Percentiles rank a stretch among this genome's conserved stretches.
These are phyloP conservation scores for Laticauda laticaudata DNA, from an alignment of 2,113 vertebrate genomes.

Conservation along the genomic window DNA sequence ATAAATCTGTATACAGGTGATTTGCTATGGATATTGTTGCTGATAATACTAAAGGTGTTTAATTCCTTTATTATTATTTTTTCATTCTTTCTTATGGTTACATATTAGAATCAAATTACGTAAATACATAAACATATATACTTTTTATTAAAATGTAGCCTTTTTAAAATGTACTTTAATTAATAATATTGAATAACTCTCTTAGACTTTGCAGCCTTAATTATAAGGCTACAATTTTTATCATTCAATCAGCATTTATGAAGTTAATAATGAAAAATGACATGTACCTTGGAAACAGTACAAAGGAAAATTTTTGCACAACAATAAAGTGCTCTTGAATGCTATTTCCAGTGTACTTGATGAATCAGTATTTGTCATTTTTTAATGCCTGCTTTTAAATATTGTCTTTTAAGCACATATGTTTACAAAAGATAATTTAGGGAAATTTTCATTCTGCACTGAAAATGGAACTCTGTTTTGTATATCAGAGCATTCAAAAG, in stretches of 20 bases:
- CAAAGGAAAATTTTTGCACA: not conserved
- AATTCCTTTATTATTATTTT: not conserved
- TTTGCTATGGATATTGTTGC: not conserved
- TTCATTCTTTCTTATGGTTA: not conserved
- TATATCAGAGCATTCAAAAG: constrained; percentile 6
- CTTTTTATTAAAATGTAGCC: not conserved
- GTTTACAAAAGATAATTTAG: constrained; percentile 26
- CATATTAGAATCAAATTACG: not conserved
- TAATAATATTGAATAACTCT: not conserved
- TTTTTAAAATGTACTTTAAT: not conserved
- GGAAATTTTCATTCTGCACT: constrained; percentile 14
- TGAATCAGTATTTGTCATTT: constrained; percentile 25
- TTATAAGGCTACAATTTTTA: not conserved
- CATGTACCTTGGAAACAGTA: not conserved
- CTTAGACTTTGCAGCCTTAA: not conserved
- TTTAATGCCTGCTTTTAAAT: constrained; percentile 4
- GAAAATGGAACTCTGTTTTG: constrained; percentile 30
- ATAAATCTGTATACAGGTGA: not conserved
- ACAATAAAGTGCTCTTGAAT: constrained; percentile 31
- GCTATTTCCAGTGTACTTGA: constrained; percentile 33
- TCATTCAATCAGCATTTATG: constrained; percentile 12
- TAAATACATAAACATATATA: not conserved
- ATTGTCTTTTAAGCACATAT: constrained; percentile 26
- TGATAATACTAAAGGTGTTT: not conserved
- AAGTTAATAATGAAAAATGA: constrained; percentile 26